These are phyloP conservation scores for Pyrrhosoma nymphula DNA, from an alignment of 2,888 invertebrate genomes.

Conservation along the genomic window DNA sequence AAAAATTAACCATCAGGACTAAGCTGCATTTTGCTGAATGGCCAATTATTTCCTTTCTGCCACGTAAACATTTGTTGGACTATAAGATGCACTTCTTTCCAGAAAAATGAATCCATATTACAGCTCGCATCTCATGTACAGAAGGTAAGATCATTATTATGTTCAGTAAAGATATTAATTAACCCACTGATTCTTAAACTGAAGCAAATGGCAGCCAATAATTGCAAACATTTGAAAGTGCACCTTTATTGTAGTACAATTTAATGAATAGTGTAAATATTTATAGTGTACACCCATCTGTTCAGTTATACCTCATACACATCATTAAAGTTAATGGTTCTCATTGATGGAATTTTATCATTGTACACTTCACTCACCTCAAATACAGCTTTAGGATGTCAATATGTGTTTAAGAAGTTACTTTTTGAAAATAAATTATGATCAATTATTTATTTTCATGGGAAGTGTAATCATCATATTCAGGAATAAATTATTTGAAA, in stretches of 20 bases:
- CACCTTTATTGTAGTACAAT: not conserved
- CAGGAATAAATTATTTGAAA: too few species aligned
- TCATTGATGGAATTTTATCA: not conserved
- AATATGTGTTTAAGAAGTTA: too few species aligned
- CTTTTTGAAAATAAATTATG: too few species aligned
- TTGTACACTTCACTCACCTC: not conserved
- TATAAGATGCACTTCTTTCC: slow-evolving; percentile 21
- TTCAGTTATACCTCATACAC: not conserved
- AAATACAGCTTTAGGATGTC: not conserved
- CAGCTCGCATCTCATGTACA: not conserved
- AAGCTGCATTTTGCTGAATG: slow-evolving; percentile 23
- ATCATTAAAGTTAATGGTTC: not conserved
- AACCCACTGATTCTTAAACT: not conserved
- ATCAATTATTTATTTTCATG: too few species aligned
- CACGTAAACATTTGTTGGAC: not conserved
- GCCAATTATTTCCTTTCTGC: not conserved
- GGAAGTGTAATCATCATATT: too few species aligned
- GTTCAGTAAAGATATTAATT: not conserved
- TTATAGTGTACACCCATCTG: not conserved
- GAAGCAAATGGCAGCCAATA: not conserved
- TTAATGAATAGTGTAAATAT: slow-evolving; percentile 10
- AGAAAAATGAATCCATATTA: not conserved
- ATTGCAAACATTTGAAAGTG: not conserved
- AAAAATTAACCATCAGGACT: not conserved
- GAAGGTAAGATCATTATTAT: not conserved